Evolutionary conservation across 2,113 vertebrate genomes (phyloP).

Genomic region (Grammomys surdaster): DNA sequence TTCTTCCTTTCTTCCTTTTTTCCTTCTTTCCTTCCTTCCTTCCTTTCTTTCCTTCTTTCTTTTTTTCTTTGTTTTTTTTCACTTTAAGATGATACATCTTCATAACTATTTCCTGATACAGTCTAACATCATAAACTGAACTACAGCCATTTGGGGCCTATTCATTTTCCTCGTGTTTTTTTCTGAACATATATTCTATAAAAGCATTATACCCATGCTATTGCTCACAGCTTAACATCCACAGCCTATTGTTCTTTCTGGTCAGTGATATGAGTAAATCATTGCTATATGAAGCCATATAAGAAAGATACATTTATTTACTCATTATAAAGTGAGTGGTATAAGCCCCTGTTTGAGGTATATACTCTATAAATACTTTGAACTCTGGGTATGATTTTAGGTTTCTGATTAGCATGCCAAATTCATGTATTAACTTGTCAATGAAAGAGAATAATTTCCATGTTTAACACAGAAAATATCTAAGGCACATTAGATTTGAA

Average conservation of each 20-base stretch:
- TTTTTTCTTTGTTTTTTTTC: neutral
- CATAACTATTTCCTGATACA: too few relatives aligned
- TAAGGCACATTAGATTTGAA: neutral
- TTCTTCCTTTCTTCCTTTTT: too few relatives aligned
- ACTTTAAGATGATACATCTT: neutral
- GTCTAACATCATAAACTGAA: neutral
- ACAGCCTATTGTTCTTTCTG: neutral
- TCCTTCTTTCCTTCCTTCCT: too few relatives aligned
- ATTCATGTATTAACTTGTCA: neutral
- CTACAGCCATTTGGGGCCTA: neutral
- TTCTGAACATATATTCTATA: neutral
- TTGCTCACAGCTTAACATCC: neutral
- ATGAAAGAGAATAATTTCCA: neutral
- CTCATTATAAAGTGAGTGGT: neutral
- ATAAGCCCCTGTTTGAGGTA: neutral
- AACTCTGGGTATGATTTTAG: neutral
- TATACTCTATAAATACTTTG: neutral
- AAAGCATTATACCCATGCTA: neutral
- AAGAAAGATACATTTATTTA: neutral
- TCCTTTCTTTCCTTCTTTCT: too few relatives aligned
- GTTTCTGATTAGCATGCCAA: neutral
- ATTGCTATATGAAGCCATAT: neutral
- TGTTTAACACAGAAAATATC: neutral
- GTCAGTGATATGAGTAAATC: neutral
- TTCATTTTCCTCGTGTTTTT: neutral